Evolutionary conservation across 2,888 invertebrate species (phyloP).

Genomic region (Iphiclides podalirius): DNA sequence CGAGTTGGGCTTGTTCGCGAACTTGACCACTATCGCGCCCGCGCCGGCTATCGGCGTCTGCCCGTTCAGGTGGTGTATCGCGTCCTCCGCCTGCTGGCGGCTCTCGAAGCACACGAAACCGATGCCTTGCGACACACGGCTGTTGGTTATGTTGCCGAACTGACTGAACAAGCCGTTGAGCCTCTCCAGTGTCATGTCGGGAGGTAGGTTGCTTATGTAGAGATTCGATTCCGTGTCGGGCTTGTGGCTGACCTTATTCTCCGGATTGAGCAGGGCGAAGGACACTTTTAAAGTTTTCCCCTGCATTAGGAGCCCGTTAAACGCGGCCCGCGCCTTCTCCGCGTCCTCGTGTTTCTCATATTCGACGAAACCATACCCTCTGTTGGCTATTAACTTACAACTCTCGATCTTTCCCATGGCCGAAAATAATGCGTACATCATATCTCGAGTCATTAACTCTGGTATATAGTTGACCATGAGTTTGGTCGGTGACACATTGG

Average conservation of each 20-base stretch:
- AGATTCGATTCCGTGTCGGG: constrained; percentile 76
- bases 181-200: constrained; percentile 74
- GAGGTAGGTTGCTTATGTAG: constrained; percentile 76
- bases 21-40: constrained; percentile 71
- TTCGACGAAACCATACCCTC: constrained; percentile 76
- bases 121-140: constrained; percentile 75
- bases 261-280: constrained; percentile 75
- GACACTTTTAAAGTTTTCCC: constrained; percentile 77
- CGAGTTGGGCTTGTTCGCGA: constrained; percentile 72
- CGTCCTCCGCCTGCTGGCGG: constrained; percentile 71
- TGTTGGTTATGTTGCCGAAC: constrained; percentile 72
- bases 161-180: constrained; percentile 66
- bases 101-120: constrained; percentile 74
- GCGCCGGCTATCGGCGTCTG: constrained; percentile 66
- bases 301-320: constrained; percentile 77
- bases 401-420: constrained; percentile 78
- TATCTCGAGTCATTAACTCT: constrained; percentile 77
- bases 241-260: constrained; percentile 74
- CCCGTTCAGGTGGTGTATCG: constrained; percentile 69
- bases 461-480: constrained; percentile 80
- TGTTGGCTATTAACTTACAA: constrained; percentile 74
- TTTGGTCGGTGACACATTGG: constrained; percentile 79
- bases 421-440: constrained; percentile 78
- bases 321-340: constrained; percentile 75
- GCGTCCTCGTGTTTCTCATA: constrained; percentile 77